Conservation (phyloP, 2,113 vertebrate genomes). For the Craseonycteris thonglongyai region DNA sequence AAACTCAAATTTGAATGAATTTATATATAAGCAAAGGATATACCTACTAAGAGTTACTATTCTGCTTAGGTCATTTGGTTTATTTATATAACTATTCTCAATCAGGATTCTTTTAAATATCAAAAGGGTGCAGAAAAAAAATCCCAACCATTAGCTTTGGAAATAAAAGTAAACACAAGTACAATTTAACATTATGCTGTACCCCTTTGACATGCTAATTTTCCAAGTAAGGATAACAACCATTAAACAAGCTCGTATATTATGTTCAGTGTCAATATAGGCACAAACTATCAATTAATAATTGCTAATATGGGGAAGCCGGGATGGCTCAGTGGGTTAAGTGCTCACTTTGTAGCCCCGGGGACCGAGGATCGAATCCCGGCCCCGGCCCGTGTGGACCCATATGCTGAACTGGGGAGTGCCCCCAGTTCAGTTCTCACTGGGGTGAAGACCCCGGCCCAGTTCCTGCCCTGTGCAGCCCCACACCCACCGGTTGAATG, state of each 20-base stretch:
- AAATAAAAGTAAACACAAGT: constrained; percentile 47
- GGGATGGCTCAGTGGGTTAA: too few relatives aligned
- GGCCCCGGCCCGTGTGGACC: too few relatives aligned
- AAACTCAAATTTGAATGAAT: constrained; percentile 23
- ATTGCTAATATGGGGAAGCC: constrained; percentile 44
- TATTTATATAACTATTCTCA: constrained; percentile 34
- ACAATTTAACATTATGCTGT: constrained; percentile 15
- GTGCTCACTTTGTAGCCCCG: too few relatives aligned
- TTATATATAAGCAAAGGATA: neutral
- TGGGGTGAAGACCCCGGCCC: too few relatives aligned
- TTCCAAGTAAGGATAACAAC: constrained; percentile 10
- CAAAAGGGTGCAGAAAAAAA: constrained; percentile 23
- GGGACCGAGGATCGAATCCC: too few relatives aligned
- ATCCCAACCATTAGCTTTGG: constrained; percentile 8
- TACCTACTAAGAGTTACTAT: neutral
- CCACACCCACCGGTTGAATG: too few relatives aligned
- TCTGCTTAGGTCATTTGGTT: neutral
- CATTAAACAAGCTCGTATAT: constrained; percentile 29
- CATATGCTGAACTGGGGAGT: too few relatives aligned
- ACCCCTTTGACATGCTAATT: constrained; percentile 36
- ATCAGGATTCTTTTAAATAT: constrained; percentile 16
- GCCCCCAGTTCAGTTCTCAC: too few relatives aligned
- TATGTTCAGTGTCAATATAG: neutral
- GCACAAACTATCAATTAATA: constrained; percentile 47
- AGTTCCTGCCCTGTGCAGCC: too few relatives aligned